Percentiles rank a stretch among this genome's conserved stretches.
Conservation (phyloP, 2,888 invertebrate species). For the Alentia gelatinosa region DNA sequence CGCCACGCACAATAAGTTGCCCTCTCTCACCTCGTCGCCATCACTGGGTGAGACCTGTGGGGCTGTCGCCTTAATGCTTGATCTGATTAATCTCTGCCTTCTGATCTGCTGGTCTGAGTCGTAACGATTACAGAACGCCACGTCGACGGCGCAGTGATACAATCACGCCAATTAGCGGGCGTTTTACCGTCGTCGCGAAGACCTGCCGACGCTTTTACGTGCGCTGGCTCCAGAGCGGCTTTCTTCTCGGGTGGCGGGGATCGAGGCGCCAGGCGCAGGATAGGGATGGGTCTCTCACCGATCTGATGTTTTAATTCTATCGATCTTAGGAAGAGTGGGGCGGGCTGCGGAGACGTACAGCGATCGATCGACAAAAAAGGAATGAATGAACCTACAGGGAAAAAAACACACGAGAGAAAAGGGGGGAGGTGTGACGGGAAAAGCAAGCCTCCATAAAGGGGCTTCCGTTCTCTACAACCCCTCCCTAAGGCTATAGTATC, state of each 20-base stretch:
- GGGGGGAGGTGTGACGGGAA: not conserved
- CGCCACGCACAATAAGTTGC: not conserved
- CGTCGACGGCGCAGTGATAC: not conserved
- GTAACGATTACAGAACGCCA: conserved; percentile 5
- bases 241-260: not conserved
- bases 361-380: conserved; percentile 10
- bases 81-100: not conserved
- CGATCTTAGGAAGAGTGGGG: not conserved
- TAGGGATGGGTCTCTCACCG: not conserved
- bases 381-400: conserved; percentile 10
- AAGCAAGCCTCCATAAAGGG: not conserved
- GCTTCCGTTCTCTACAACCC: not conserved
- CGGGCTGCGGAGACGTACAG: not conserved
- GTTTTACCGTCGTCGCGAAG: conserved; percentile 11
- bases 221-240: not conserved
- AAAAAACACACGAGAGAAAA: not conserved
- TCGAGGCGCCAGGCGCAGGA: not conserved
- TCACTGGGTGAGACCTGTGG: not conserved
- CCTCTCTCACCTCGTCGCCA: not conserved
- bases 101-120: not conserved
- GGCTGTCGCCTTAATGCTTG: not conserved
- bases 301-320: conserved; percentile 19
- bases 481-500: not conserved
- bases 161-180: conserved; percentile 13
- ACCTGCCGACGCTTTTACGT: not conserved